phyloP scores from a whole-genome alignment of 1,140 invertebrate species.

The Leptonema lineaticorne region DNA sequence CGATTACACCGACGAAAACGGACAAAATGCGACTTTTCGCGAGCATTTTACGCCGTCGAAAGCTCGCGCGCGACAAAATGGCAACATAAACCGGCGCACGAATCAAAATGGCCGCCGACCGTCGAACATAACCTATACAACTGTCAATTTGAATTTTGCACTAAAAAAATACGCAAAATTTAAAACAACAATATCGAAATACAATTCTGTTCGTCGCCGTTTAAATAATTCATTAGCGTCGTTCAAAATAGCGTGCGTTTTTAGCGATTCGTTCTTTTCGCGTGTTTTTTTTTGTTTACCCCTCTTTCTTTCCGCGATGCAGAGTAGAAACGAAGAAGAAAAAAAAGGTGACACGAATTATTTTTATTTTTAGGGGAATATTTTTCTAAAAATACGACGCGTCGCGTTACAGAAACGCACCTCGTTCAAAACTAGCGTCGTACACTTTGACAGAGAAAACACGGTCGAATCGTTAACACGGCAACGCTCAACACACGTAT shows the following conservation, averaged over 20 bases:
- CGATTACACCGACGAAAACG: neutral
- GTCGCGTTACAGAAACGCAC: slow-evolving; percentile 20
- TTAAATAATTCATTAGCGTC: no score
- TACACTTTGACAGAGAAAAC: slow-evolving; percentile 32
- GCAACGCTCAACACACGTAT: no score
- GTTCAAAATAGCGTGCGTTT: neutral
- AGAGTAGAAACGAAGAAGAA: no score
- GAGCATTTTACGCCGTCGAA: neutral
- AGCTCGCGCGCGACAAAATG: neutral
- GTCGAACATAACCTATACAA: neutral
- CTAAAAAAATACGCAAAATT: no score
- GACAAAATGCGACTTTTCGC: neutral
- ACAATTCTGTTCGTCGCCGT: neutral
- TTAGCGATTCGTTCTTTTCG: neutral
- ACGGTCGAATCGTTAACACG: slow-evolving; percentile 6
- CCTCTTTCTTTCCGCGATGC: no score
- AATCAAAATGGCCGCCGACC: neutral
- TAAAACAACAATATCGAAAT: neutral
- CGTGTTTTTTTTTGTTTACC: neutral
- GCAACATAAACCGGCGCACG: neutral
- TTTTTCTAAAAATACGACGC: slow-evolving; percentile 25
- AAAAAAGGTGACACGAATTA: neutral
- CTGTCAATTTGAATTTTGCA: neutral
- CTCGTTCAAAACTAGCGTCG: slow-evolving; percentile 29
- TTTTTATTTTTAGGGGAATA: slow-evolving; percentile 15